phyloP scores from a whole-genome alignment of 2,888 invertebrate species.

The Griposia aprilina region DNA sequence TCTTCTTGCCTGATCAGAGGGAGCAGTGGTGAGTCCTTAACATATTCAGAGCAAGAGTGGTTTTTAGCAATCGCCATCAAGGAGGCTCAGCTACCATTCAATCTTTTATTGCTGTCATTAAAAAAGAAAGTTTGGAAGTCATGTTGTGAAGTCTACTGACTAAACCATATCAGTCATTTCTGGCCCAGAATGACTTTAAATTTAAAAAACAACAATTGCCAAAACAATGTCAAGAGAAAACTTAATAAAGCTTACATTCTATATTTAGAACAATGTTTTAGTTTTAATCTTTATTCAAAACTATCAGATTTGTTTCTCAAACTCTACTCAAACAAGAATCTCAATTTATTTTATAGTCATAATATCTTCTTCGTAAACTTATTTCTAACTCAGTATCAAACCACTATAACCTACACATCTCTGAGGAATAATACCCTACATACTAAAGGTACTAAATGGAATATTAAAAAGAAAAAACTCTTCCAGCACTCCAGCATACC shows the following conservation, averaged over 20 bases:
- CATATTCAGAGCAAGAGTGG: too few relatives aligned
- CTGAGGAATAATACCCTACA: too few relatives aligned
- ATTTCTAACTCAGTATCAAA: neutral
- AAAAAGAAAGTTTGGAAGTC: too few relatives aligned
- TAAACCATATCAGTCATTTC: neutral
- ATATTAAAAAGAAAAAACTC: neutral
- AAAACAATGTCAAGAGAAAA: too few relatives aligned
- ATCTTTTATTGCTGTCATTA: too few relatives aligned
- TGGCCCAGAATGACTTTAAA: neutral
- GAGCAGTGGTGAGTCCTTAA: constrained; percentile 81
- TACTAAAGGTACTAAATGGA: too few relatives aligned
- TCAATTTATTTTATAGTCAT: neutral
- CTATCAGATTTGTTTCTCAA: neutral
- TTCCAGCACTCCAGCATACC: constrained; percentile 83
- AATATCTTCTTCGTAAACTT: neutral
- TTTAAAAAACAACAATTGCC: neutral
- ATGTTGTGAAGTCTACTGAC: too few relatives aligned
- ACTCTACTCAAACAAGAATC: too few relatives aligned
- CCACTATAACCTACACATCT: neutral
- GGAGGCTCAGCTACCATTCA: too few relatives aligned
- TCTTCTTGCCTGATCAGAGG: constrained; percentile 85
- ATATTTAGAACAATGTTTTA: neutral
- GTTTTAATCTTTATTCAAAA: neutral
- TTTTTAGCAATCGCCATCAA: neutral
- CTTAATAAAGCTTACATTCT: too few relatives aligned